Base-by-base conservation (phyloP, 2,797 vertebrate genomes). In the Sebastes taczanowskii region DNA sequence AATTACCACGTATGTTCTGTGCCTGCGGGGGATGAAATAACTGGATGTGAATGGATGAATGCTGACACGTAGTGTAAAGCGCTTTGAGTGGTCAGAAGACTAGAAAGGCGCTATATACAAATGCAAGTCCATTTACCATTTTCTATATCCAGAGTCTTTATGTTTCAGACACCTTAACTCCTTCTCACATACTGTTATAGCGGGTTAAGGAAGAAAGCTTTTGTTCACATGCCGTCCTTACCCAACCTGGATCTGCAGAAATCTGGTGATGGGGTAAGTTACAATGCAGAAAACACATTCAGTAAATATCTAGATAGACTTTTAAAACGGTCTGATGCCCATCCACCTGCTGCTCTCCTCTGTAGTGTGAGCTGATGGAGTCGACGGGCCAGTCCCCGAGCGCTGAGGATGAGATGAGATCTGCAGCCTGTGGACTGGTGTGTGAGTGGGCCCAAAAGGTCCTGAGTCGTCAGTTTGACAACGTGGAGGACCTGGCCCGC, bases 361-460 rank as follows among this genome's bases (percentile, higher is more conserved):
- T 68, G 29, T 78, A 99, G 99, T 95, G 98, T 95, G 99, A 99
- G 89, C 96, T 97, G 86, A 93, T 97, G 92, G 98, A 99, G 95
- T 81, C 97, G 1, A 91, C 96, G 0, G 97, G 97, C 74, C 97
- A 98, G 93, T 97, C 98, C 67, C 97, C 98, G 27, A 99, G 95
- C 64, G 97, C 97, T 2, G 98, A 99, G 85, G 98, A 99, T 66
- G 98, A 99, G 91, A 98, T 99, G 80, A 96, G 99, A 53, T 97
- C 97, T 23, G 98, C 99, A 0, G 98, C 99, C 83, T 99, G 99
- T 69, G 97, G 97, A 53, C 96, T 99, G 62, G 99, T 99, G 71
- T 99, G 99, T 74, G 98, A 99, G 89, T 99, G 99, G 99, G 99
- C 99, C 74, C 99, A 99, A 94, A 99, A 99, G 93, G 98, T 99